phyloP scores from a whole-genome alignment of 1,140 invertebrate species.

The Rhagoletis zephyria region DNA sequence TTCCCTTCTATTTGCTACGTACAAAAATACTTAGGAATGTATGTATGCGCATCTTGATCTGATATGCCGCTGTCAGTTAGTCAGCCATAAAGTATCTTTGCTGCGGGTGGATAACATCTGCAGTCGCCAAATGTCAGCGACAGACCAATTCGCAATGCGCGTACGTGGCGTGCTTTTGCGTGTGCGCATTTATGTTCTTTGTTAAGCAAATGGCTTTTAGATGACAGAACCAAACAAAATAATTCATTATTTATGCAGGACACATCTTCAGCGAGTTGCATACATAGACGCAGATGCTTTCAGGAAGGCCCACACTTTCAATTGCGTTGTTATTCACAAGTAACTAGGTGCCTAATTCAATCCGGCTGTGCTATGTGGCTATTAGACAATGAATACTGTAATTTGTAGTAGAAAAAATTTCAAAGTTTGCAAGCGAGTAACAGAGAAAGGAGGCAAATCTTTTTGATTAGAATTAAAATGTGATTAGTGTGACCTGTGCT shows the following conservation, averaged over 20 bases:
- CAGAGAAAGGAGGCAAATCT: too few species aligned
- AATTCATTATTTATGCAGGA: not conserved
- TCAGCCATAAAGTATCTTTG: conserved; percentile 29
- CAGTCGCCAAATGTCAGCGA: not conserved
- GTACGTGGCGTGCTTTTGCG: not conserved
- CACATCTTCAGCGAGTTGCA: not conserved
- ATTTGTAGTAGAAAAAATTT: not conserved
- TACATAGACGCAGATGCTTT: not conserved
- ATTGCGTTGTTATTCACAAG: not conserved
- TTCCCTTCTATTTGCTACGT: not conserved
- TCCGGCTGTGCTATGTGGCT: not conserved
- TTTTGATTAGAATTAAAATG: too few species aligned
- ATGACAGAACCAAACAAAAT: not conserved
- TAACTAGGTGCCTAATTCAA: not conserved
- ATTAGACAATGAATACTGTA: too few species aligned
- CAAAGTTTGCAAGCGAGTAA: too few species aligned
- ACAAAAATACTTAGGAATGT: not conserved
- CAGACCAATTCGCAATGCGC: not conserved
- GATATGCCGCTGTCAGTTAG: conserved; percentile 12
- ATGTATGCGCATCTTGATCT: not conserved
- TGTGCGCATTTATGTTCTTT: not conserved
- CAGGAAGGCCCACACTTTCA: not conserved
- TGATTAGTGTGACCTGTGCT: too few species aligned
- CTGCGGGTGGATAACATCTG: conserved; percentile 10
- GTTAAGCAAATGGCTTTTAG: conserved; percentile 31